These are phyloP conservation scores for Amyelois transitella DNA, from an alignment of 1,140 invertebrate species.

Conservation along the genomic window DNA sequence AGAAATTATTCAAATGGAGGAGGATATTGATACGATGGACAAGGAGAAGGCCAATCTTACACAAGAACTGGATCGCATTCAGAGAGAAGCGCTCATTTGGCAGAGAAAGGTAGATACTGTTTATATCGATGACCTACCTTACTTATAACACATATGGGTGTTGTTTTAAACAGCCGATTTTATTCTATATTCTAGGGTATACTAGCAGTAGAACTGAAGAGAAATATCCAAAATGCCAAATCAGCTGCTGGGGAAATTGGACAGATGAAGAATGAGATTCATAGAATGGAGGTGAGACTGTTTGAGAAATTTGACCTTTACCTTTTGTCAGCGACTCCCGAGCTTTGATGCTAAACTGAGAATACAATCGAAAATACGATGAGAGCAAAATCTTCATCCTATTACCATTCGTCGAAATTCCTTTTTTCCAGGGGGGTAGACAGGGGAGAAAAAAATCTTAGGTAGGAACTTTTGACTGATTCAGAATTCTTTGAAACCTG, in stretches of 20 bases:
- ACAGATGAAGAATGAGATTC: conserved; percentile 86
- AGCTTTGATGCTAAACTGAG: too few relatives aligned
- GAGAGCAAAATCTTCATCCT: too few relatives aligned
- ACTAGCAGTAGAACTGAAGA: conserved; percentile 80
- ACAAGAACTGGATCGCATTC: conserved; percentile 77
- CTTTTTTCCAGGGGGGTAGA: too few relatives aligned
- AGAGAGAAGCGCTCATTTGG: conserved; percentile 84
- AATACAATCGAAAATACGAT: too few relatives aligned
- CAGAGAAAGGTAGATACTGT: conserved; percentile 79
- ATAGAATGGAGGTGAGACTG: conserved; percentile 80
- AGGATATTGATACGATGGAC: conserved; percentile 79
- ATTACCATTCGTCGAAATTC: too few relatives aligned
- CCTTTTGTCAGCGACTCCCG: too few relatives aligned
- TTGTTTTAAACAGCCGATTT: conserved; percentile 3
- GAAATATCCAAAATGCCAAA: conserved; percentile 79
- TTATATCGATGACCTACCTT: not conserved
- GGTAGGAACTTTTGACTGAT: too few relatives aligned
- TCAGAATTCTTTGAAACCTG: too few relatives aligned
- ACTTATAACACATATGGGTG: not conserved
- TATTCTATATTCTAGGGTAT: conserved; percentile 69
- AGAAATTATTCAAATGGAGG: conserved; percentile 78
- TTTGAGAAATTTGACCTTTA: not conserved
- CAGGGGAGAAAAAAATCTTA: too few relatives aligned
- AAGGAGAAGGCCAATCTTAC: conserved; percentile 79
- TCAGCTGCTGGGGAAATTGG: conserved; percentile 81